These are phyloP conservation scores for Oncopodura yosiiana DNA, from an alignment of 1,140 invertebrate genomes.

Conservation along the genomic window DNA sequence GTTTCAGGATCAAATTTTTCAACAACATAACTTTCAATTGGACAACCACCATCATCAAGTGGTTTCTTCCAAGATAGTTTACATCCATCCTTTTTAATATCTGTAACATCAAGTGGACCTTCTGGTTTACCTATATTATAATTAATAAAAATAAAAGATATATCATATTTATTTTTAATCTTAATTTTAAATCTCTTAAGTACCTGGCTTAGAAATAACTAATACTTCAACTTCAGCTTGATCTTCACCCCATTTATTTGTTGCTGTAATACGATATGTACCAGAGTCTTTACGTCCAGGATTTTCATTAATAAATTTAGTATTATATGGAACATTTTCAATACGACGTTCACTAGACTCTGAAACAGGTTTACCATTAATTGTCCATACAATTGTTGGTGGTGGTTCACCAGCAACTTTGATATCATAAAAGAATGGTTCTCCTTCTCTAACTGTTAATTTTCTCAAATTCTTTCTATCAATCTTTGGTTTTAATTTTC, in stretches of 20 bases:
- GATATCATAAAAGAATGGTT: slow-evolving; percentile 71
- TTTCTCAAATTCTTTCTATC: slow-evolving; percentile 67
- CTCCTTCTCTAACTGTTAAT: slow-evolving; percentile 68
- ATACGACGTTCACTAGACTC: slow-evolving; percentile 51
- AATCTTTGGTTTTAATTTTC: slow-evolving; percentile 87
- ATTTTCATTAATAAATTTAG: slow-evolving; percentile 70
- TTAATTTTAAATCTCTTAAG: not conserved
- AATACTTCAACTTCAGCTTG: slow-evolving; percentile 82
- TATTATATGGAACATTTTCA: slow-evolving; percentile 76
- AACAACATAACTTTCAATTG: slow-evolving; percentile 85
- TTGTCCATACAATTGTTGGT: slow-evolving; percentile 64
- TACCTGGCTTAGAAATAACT: slow-evolving; percentile 62
- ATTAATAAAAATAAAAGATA: slow-evolving; percentile 31
- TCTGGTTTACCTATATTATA: slow-evolving; percentile 77
- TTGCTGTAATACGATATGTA: slow-evolving; percentile 71
- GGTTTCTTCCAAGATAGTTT: slow-evolving; percentile 95
- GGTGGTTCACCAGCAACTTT: slow-evolving; percentile 74
- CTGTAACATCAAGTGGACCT: slow-evolving; percentile 89
- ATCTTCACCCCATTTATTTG: slow-evolving; percentile 78
- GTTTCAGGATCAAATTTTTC: slow-evolving; percentile 91
- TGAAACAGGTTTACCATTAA: slow-evolving; percentile 51
- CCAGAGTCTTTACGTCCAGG: slow-evolving; percentile 75
- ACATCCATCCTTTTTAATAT: slow-evolving; percentile 87
- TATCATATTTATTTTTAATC: not conserved
- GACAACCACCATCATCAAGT: slow-evolving; percentile 86